These are phyloP conservation scores for Pseudochromis fuscus DNA, from an alignment of 2,797 vertebrate genomes.

Conservation along the genomic window DNA sequence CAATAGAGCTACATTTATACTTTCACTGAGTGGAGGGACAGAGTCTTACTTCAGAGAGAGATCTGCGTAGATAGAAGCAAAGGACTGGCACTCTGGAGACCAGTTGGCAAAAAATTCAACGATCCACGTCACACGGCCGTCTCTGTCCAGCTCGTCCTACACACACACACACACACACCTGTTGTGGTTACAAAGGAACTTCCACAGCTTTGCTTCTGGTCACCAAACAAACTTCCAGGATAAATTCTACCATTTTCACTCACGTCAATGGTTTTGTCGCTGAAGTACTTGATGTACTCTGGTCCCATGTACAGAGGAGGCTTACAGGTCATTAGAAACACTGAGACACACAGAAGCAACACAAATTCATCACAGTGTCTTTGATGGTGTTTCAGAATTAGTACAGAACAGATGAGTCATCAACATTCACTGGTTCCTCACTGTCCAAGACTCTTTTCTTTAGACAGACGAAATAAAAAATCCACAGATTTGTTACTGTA, in stretches of 20 bases:
- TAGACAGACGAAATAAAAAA: too few relatives aligned
- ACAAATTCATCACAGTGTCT: not conserved
- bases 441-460: too few relatives aligned
- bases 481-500: too few relatives aligned
- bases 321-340: conserved; percentile 92
- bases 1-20: accelerated
- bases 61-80: conserved; percentile 93
- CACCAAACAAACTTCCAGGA: not conserved
- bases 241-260: conserved; percentile 62
- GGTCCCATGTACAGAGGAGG: conserved; percentile 96
- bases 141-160: conserved; percentile 93
- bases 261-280: conserved; percentile 94
- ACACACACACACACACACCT: not conserved
- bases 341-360: conserved; percentile 73
- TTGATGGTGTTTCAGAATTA: too few relatives aligned
- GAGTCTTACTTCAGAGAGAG: conserved; percentile 93
- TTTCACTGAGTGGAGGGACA: not conserved
- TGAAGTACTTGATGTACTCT: conserved; percentile 97
- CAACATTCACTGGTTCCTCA: too few relatives aligned
- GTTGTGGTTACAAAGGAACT: too few relatives aligned
- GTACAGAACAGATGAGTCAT: too few relatives aligned
- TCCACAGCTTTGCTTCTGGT: too few relatives aligned
- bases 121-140: conserved; percentile 91
- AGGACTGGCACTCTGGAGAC: conserved; percentile 97
- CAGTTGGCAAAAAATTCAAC: conserved; percentile 97